Evolutionary conservation across 2,888 invertebrate species (phyloP), one percentile per base, ranked within the genome.

Genomic region (Eristalis pertinax): DNA sequence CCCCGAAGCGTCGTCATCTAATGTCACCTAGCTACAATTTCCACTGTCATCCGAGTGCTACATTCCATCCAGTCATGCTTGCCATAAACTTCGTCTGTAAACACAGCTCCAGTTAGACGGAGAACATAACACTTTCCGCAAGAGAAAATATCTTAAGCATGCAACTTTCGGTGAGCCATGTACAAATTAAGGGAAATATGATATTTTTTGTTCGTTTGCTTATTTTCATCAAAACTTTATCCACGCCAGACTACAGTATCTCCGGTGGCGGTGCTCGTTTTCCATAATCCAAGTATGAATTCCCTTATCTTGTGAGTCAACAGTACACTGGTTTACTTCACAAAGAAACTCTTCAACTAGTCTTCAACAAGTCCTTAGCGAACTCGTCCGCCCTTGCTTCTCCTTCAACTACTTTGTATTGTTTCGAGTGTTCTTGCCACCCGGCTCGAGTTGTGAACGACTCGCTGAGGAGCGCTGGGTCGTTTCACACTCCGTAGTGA

Each of bases 261-360:
- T 50, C n/a, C 19, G 19, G 8, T 50, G 50, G 8, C 10, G 50
- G 50, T 50, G 8, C 19, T n/a, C 50, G 50, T 50, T 50, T 19
- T 50, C n/a, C 50, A 50, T 50, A 50, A 50, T 50, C 50, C 19
- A 50, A 50, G 50, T 50, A 50, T 32, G 19, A 50, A 50, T 50
- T 50, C 50, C 19, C 19, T 50, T 50, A 50, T 50, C 50, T 50
- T 50, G 19, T 19, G 50, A 50, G 50, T 50, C 19, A 50, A 50
- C 50, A 50, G 19, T 50, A 50, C n/a, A 50, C 50, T 19, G 50
- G 50, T 19, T 50, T 50, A 50, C 60, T 60, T 60, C 60, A 60
- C 60, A 60, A 60, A 24, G 60, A 60, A 60, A 60, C 60, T 60
- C 26, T 29, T 60, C 26, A 60, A 60, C 26, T 60, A 29, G 60